Conservation (phyloP, 23 tunicate species). For the Styela clava region DNA sequence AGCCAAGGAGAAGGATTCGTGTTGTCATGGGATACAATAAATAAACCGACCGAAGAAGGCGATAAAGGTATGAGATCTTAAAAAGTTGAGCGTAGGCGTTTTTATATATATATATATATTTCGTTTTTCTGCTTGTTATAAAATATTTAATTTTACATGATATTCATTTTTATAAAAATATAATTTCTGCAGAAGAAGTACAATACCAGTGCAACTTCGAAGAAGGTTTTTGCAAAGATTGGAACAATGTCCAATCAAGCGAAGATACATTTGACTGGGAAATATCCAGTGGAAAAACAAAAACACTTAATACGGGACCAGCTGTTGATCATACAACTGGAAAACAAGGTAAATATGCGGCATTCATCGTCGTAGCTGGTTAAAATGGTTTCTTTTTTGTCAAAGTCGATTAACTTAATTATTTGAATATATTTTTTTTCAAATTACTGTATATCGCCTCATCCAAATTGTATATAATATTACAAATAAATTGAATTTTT, state of each 20-base stretch:
- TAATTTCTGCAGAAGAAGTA: conserved; percentile 4
- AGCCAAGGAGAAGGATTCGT: conserved; percentile 42
- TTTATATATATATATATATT: too few species aligned
- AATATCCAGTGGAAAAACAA: conserved; percentile 28
- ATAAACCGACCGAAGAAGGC: not conserved
- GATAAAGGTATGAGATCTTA: not conserved
- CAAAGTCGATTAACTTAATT: too few species aligned
- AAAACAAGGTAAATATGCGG: conserved; percentile 57
- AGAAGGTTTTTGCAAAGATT: conserved; percentile 51
- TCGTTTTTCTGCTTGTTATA: too few species aligned
- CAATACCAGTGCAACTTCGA: conserved; percentile 57
- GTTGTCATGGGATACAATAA: conserved; percentile 41
- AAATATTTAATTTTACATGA: too few species aligned
- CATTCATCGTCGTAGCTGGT: too few species aligned
- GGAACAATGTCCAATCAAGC: conserved; percentile 25
- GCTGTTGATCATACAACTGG: conserved; percentile 48
- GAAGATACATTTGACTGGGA: conserved; percentile 62
- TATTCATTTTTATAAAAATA: too few species aligned
- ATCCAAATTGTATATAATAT: too few species aligned
- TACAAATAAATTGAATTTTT: too few species aligned
- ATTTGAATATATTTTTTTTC: too few species aligned
- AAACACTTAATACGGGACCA: conserved; percentile 56
- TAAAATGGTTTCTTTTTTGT: not conserved
- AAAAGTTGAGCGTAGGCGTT: too few species aligned
- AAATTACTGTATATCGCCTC: too few species aligned